Evolutionary conservation across 2,797 vertebrate species (phyloP).

Genomic region (Cygnus olor): DNA sequence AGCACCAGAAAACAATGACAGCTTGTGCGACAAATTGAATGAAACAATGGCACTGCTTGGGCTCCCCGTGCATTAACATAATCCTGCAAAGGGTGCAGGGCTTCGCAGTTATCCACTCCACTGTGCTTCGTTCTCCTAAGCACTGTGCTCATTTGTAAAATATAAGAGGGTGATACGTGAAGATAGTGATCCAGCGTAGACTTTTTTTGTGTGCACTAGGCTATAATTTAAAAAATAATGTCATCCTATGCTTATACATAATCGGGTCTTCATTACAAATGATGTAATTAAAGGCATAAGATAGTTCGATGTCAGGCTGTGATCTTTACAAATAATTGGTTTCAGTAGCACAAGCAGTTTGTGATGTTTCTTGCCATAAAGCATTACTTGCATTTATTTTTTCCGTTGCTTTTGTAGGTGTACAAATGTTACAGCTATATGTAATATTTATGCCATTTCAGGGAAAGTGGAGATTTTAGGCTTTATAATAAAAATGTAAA

Average conservation of each 20-base stretch:
- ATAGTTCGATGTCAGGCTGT: background rate
- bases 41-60: accelerated
- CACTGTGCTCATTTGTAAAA: background rate
- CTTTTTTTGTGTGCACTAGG: background rate
- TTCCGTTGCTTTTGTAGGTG: background rate
- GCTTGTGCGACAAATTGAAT: background rate
- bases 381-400: background rate
- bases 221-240: background rate
- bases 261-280: background rate
- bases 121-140: background rate
- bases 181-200: background rate
- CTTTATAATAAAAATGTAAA: background rate
- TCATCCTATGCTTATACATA: background rate
- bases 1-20: background rate
- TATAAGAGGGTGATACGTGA: background rate
- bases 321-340: background rate
- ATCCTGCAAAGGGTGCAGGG: background rate
- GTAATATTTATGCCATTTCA: background rate
- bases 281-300: background rate
- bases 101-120: background rate
- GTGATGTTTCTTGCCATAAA: background rate
- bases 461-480: background rate
- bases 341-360: background rate
- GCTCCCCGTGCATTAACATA: background rate
- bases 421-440: background rate